Evolutionary conservation across 2,888 invertebrate genomes (phyloP).

Genomic region (Drosophila fulvimacula): DNA sequence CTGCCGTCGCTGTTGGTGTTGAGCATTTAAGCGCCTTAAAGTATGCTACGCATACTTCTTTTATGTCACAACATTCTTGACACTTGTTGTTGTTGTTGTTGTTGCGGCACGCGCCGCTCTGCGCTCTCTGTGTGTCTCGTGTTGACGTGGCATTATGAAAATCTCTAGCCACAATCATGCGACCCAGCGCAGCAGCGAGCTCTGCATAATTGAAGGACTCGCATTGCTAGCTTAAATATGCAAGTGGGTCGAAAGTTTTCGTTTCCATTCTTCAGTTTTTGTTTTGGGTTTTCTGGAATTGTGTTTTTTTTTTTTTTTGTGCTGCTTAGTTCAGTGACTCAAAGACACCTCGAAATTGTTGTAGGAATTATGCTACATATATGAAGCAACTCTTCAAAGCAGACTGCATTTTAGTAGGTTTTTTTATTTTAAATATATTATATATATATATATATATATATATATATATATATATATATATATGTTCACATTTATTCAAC

Average conservation of each 20-base stretch:
- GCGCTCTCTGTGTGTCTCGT: neutral
- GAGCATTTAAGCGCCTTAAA: constrained; percentile 77
- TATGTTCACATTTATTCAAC: neutral
- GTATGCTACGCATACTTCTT: constrained; percentile 56
- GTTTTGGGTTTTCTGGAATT: neutral
- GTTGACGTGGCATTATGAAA: constrained; percentile 48
- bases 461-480: too few species aligned
- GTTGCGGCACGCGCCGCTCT: constrained; percentile 53
- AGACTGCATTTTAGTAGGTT: neutral
- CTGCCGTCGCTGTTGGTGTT: constrained; percentile 19
- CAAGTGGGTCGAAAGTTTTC: constrained; percentile 55
- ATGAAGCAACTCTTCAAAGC: neutral
- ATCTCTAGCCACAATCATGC: constrained; percentile 20
- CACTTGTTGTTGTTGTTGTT: constrained; percentile 74
- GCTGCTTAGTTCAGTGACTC: constrained; percentile 10
- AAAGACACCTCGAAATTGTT: neutral
- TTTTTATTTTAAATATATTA: neutral
- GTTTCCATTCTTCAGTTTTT: neutral
- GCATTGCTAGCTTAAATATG: constrained; percentile 38
- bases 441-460: too few species aligned
- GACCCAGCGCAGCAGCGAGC: constrained; percentile 30
- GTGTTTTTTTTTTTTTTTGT: neutral
- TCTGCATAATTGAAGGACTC: constrained; percentile 55
- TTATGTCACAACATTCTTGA: constrained; percentile 47
- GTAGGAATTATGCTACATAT: neutral